phyloP scores from a whole-genome alignment of 2,888 invertebrate species.

The Trisateles emortualis region DNA sequence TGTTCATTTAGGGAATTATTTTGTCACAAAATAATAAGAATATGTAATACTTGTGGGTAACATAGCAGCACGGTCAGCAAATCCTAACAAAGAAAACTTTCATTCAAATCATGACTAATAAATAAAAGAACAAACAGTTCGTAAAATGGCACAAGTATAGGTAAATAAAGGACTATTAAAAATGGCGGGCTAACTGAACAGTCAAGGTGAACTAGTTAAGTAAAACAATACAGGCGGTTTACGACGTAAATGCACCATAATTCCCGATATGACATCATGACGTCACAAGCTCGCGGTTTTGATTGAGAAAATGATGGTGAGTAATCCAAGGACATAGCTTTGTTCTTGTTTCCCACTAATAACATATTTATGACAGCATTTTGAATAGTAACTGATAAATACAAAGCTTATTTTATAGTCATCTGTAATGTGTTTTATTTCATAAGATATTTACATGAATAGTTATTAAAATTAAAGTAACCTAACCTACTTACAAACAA shows the following conservation, averaged over 20 bases:
- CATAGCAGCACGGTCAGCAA: too few relatives aligned
- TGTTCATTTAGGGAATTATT: too few relatives aligned
- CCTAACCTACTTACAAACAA: too few relatives aligned
- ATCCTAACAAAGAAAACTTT: neutral
- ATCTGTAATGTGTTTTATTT: too few relatives aligned
- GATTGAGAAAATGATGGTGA: neutral
- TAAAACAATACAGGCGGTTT: constrained; percentile 32
- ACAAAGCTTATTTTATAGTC: too few relatives aligned
- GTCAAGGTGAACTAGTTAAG: constrained; percentile 40
- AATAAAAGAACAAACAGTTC: neutral
- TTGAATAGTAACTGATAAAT: too few relatives aligned
- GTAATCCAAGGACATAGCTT: neutral
- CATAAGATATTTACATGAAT: too few relatives aligned
- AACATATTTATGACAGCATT: too few relatives aligned
- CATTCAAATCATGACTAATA: neutral
- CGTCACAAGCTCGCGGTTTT: constrained; percentile 22
- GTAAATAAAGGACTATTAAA: constrained; percentile 13
- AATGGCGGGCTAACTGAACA: constrained; percentile 13
- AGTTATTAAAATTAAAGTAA: too few relatives aligned
- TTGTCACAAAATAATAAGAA: too few relatives aligned
- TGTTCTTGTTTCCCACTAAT: neutral
- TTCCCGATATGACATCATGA: constrained; percentile 23
- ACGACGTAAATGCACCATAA: constrained; percentile 30
- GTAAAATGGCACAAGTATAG: constrained; percentile 1
- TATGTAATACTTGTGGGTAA: too few relatives aligned